These are phyloP conservation scores for Bungarus multicinctus DNA, from an alignment of 2,113 vertebrate genomes.

Conservation along the genomic window DNA sequence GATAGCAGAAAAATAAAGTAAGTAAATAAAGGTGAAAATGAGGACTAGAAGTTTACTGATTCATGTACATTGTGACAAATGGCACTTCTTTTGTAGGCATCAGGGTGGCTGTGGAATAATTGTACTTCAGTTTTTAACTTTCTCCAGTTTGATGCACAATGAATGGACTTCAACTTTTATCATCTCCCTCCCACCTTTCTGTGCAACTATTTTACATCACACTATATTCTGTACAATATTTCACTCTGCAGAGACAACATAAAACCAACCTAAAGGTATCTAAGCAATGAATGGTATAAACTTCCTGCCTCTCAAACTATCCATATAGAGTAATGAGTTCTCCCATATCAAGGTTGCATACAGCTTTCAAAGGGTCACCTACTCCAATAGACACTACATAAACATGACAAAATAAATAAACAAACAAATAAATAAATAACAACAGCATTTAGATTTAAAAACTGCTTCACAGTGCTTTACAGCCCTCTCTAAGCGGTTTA, in stretches of 20 bases:
- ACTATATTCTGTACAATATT: not conserved
- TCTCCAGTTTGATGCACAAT: not conserved
- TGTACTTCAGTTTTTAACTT: not conserved
- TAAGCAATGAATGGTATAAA: not conserved
- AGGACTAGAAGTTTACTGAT: not conserved
- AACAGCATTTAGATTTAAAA: no score
- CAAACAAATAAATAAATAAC: no score
- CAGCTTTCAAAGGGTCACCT: no score
- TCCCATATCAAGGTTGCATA: not conserved
- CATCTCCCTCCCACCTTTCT: not conserved
- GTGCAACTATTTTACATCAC: not conserved
- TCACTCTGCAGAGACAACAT: not conserved
- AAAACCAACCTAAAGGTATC: not conserved
- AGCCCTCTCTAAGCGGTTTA: no score
- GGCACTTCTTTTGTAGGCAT: not conserved
- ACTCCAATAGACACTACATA: no score
- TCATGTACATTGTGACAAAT: not conserved
- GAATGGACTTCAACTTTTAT: not conserved
- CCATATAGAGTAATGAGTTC: not conserved
- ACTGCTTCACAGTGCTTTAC: no score
- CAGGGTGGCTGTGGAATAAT: not conserved
- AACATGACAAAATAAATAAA: no score
- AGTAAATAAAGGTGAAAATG: not conserved
- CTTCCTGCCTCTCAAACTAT: not conserved
- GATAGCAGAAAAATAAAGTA: not conserved